These are phyloP conservation scores for Cinclus cinclus DNA, from an alignment of 2,113 vertebrate species.

Conservation along the genomic window DNA sequence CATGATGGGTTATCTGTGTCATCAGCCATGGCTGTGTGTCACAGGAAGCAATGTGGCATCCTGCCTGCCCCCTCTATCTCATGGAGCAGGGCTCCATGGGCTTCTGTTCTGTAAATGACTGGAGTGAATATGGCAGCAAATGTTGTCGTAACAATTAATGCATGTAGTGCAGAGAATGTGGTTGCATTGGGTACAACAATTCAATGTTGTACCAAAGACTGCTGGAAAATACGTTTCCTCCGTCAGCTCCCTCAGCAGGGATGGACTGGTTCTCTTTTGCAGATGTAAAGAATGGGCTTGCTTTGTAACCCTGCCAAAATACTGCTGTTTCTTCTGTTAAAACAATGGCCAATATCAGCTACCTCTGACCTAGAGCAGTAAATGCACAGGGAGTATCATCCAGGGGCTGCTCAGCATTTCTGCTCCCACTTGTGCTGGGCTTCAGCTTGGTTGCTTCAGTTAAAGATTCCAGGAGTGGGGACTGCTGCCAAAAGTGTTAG, in stretches of 20 bases:
- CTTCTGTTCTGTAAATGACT: background rate
- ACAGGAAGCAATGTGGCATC: constrained; percentile 19
- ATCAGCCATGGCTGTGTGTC: background rate
- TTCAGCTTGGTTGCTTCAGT: background rate
- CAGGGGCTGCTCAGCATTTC: background rate
- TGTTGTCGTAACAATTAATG: background rate
- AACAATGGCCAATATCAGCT: background rate
- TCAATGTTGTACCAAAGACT: background rate
- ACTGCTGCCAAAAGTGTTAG: background rate
- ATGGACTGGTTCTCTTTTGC: background rate
- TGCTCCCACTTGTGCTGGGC: background rate
- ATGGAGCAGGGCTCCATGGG: background rate
- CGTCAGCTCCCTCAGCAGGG: background rate
- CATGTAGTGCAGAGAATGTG: rapidly evolving
- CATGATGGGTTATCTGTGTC: background rate
- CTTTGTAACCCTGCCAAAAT: constrained; percentile 17
- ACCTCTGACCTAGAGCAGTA: background rate
- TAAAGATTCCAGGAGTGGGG: background rate
- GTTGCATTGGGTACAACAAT: background rate
- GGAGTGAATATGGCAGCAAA: constrained; percentile 3
- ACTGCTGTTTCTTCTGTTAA: background rate
- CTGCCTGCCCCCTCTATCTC: constrained; percentile 17
- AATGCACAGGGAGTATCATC: background rate
- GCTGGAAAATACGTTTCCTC: constrained; percentile 10
- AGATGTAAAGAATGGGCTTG: background rate